Evolutionary conservation across 1,140 invertebrate genomes (phyloP), one percentile per base, ranked within the genome.

Genomic region (Bombus confusus): DNA sequence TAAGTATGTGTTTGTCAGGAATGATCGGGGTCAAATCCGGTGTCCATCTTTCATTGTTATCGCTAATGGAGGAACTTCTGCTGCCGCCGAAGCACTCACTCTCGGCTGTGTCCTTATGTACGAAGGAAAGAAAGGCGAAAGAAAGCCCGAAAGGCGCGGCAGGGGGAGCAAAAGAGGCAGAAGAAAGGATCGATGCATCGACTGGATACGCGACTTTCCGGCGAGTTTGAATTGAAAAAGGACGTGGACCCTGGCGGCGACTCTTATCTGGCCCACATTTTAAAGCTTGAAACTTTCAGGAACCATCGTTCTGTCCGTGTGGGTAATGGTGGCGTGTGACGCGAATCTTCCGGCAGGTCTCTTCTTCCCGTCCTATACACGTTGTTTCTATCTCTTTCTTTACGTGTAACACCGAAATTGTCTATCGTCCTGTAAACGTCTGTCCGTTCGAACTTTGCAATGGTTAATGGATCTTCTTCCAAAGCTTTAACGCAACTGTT

Each of bases 41-140:
- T 91, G 89, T 93, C 87, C 92, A 93, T 93, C 92, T 93, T 93
- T 93, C 92, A 93, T 93, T 93, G 91, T 93, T 93, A 93, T 93
- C 93, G 88, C 88, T 93, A 93, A 93, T 93, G 92, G 93, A 93
- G 85, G 90, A 93, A 93, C 91, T 93, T 93, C 88, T 90, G 86
- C 90, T 68, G 79, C 83, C 73, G 82, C 72, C 85, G 80, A 47
- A 47, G 59, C 81, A 80, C 69, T 86, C 84, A 75, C 86, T 86
- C 80, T 80, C 83, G 47, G 47, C 57, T 82, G 47, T 86, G 83
- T 52, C 71, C 74, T 87, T 91, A 77, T 84, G 80, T 84, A n/a
- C n/a, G n/a, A 66, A 31, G n/a, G n/a, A 18, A 1, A 31, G n/a
- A 6, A 31, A 31, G 62, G 62, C 37, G 74, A 43, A 85, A 82